Evolutionary conservation across 1,140 invertebrate species (phyloP).

Genomic region (Listronotus oregonensis): DNA sequence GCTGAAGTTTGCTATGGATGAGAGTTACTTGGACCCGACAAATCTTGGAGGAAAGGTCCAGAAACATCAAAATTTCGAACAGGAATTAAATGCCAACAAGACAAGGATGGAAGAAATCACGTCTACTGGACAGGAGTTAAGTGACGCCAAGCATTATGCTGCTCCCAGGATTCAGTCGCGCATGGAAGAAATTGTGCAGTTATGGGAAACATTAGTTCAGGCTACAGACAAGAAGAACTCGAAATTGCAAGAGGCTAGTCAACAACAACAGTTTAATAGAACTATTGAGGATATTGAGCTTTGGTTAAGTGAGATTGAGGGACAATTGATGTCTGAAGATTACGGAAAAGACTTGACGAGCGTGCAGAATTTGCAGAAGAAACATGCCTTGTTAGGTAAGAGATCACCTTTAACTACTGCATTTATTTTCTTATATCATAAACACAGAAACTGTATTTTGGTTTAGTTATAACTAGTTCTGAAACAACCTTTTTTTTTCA

Average conservation of each 20-base stretch:
- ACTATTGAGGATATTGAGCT: slow-evolving; percentile 97
- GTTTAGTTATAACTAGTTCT: too few relatives aligned
- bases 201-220: slow-evolving; percentile 89
- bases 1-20: slow-evolving; percentile 95
- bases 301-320: slow-evolving; percentile 97
- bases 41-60: slow-evolving; percentile 99
- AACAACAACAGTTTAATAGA: slow-evolving; percentile 97
- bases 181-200: slow-evolving; percentile 86
- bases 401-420: too few relatives aligned
- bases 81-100: slow-evolving; percentile 91
- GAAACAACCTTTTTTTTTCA: slow-evolving; percentile 62
- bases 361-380: slow-evolving; percentile 62
- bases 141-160: slow-evolving; percentile 77
- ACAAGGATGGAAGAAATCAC: slow-evolving; percentile 94
- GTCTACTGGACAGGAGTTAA: slow-evolving; percentile 76
- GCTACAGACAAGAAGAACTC: slow-evolving; percentile 92
- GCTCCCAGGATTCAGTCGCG: slow-evolving; percentile 81
- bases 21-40: slow-evolving; percentile 91
- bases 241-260: slow-evolving; percentile 91
- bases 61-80: slow-evolving; percentile 98
- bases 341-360: slow-evolving; percentile 76
- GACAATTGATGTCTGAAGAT: slow-evolving; percentile 94
- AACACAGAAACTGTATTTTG: slow-evolving; percentile 51
- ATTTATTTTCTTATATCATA: too few relatives aligned
- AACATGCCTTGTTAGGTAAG: slow-evolving; percentile 82